A percentile compares a stretch with the other conserved stretches of the same genome.
Conservation (phyloP, 2,888 invertebrate species). For the Zeuzera pyrina region DNA sequence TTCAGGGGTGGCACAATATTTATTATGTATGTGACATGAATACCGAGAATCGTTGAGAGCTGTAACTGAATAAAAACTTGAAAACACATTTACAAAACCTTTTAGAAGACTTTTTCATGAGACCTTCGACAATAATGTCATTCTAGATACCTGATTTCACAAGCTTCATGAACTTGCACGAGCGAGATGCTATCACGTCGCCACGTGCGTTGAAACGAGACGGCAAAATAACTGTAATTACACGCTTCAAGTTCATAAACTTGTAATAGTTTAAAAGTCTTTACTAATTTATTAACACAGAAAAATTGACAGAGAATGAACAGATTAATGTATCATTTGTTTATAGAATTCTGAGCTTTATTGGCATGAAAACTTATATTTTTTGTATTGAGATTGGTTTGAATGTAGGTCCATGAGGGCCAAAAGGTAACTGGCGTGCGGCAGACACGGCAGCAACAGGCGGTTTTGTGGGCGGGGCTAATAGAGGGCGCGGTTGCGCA, state of each 20-base stretch:
- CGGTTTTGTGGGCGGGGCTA: slow-evolving; percentile 53
- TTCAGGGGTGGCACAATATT: no score
- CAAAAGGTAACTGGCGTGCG: slow-evolving; percentile 50
- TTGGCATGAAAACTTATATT: slow-evolving; percentile 8
- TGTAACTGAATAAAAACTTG: no score
- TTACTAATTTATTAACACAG: slow-evolving; percentile 16
- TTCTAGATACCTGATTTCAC: slow-evolving; percentile 45
- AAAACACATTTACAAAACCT: neutral
- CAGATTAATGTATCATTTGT: slow-evolving; percentile 8
- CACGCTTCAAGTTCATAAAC: slow-evolving; percentile 24
- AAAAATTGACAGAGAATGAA: slow-evolving; percentile 12
- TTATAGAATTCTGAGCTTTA: slow-evolving; percentile 15
- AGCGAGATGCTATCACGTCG: slow-evolving; percentile 35
- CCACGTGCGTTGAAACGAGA: slow-evolving; percentile 29
- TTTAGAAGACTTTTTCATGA: neutral
- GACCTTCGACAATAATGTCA: slow-evolving; percentile 6
- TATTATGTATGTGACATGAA: no score
- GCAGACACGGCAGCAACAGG: slow-evolving; percentile 59
- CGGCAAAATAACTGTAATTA: slow-evolving; percentile 21
- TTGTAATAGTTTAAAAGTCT: slow-evolving; percentile 6
- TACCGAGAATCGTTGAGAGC: no score
- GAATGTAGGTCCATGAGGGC: slow-evolving; percentile 39
- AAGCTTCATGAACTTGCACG: slow-evolving; percentile 42
- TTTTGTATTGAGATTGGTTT: slow-evolving; percentile 26
- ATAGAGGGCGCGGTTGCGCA: slow-evolving; percentile 49